Percentiles rank a stretch among this genome's conserved stretches.
Conservation (phyloP, 2,888 invertebrate species). For the Meteorus colon region DNA sequence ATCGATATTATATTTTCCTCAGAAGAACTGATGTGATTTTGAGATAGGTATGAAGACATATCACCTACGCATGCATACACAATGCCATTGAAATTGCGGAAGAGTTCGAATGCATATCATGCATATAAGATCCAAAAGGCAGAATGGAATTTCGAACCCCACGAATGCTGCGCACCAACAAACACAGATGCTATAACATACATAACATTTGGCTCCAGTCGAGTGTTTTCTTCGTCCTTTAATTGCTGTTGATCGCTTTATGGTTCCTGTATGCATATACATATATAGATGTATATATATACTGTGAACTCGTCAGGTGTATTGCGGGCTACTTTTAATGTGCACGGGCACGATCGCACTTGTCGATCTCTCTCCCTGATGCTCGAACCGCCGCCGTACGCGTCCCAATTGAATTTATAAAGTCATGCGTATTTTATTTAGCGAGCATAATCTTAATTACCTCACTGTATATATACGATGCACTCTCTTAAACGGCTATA, state of each 20-base stretch:
- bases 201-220: neutral
- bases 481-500: neutral
- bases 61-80: neutral
- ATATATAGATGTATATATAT: neutral
- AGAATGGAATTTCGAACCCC: neutral
- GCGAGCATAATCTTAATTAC: constrained; percentile 54
- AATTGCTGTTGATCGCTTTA: constrained; percentile 33
- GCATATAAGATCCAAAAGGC: neutral
- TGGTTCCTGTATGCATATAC: neutral
- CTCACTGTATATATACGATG: constrained; percentile 32
- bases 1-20: too few relatives aligned
- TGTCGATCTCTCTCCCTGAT: constrained; percentile 38
- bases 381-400: constrained; percentile 24
- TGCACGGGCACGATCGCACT: constrained; percentile 30
- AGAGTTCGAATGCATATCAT: neutral
- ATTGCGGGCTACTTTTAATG: constrained; percentile 40
- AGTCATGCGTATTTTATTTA: constrained; percentile 42
- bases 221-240: constrained; percentile 16
- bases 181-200: neutral
- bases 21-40: too few relatives aligned
- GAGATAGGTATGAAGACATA: neutral
- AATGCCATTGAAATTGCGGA: neutral
- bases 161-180: neutral
- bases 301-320: constrained; percentile 29
- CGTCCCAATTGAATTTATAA: constrained; percentile 49